These are phyloP conservation scores for Tychaedon coryphoeus DNA, from an alignment of 2,113 vertebrate genomes.

Conservation along the genomic window DNA sequence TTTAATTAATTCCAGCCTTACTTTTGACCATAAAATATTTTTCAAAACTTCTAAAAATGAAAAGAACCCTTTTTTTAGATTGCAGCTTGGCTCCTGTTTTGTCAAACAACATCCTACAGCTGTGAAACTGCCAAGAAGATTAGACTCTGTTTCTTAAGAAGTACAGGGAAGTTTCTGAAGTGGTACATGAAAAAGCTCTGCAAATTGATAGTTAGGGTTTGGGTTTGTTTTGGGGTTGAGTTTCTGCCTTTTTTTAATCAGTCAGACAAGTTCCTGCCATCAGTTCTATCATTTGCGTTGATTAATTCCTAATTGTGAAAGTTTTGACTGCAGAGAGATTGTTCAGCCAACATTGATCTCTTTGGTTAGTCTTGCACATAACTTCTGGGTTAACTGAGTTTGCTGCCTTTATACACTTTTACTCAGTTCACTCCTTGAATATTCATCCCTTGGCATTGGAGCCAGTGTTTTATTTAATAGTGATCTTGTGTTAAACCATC, in stretches of 20 bases:
- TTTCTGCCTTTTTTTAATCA: background rate
- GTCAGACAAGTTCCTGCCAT: background rate
- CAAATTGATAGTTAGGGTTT: background rate
- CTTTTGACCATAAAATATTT: slow-evolving; percentile 1
- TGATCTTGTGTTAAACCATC: slow-evolving; percentile 39
- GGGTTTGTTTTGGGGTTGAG: background rate
- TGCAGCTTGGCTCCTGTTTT: background rate
- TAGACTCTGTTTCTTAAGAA: background rate
- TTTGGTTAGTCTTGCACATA: background rate
- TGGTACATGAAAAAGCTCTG: background rate
- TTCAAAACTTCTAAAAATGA: slow-evolving; percentile 17
- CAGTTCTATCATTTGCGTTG: background rate
- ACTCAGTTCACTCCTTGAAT: background rate
- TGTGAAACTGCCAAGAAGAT: background rate
- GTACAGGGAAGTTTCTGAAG: background rate
- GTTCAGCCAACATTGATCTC: background rate
- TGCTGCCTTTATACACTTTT: background rate
- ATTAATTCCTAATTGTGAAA: background rate
- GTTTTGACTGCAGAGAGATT: background rate
- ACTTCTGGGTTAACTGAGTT: background rate
- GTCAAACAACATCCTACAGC: background rate
- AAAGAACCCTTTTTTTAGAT: background rate
- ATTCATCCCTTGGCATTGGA: slow-evolving; percentile 11
- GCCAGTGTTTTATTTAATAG: slow-evolving; percentile 10
- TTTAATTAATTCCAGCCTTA: background rate